Evolutionary conservation across 2,888 invertebrate genomes (phyloP), one percentile per base, ranked within the genome.

Genomic region (Dryomyza anilis): DNA sequence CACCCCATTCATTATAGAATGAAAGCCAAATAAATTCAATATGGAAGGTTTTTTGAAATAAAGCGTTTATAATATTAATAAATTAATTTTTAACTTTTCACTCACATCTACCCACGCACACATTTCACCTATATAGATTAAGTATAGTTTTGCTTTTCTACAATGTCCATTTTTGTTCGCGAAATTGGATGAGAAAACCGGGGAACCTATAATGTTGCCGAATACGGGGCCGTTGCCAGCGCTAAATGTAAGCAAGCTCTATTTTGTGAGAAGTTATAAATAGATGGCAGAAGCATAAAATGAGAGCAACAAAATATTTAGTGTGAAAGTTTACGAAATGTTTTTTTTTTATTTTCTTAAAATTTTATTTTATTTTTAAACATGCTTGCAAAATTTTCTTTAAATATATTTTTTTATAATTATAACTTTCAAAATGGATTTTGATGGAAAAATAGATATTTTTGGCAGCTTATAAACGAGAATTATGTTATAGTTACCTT

Each of bases 71-170:
- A n/a, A n/a, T n/a, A n/a, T n/a, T n/a, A n/a, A n/a, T n/a, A n/a
- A n/a, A n/a, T n/a, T n/a, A n/a, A n/a, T n/a, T 23, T 65, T 25
- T 19, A 25, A 23, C 27, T 33, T 45, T 14, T 14, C n/a, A 21
- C 27, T 3, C 25, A 53, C 52, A 36, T 16, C 19, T n/a, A 63
- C 21, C 39, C 23, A 39, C 43, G 23, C 16, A 36, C 4, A 14
- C 2, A 56, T 14, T 23, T 19, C n/a, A n/a, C 14, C 48, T 16
- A 36, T 83, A 73, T 85, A 91, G 92, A 91, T 92, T 78, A 91
- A 89, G 78, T 92, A 91, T 86, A 89, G 86, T 81, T 92, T 92
- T 82, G 86, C 87, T 59, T 89, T 88, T 76, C 82, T 89, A 67
- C 88, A 91, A 85, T 89, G 89, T 79, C 88, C 89, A 46, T 85